Evolutionary conservation across 2,888 invertebrate species (phyloP).

Genomic region (Lasius fuliginosus): DNA sequence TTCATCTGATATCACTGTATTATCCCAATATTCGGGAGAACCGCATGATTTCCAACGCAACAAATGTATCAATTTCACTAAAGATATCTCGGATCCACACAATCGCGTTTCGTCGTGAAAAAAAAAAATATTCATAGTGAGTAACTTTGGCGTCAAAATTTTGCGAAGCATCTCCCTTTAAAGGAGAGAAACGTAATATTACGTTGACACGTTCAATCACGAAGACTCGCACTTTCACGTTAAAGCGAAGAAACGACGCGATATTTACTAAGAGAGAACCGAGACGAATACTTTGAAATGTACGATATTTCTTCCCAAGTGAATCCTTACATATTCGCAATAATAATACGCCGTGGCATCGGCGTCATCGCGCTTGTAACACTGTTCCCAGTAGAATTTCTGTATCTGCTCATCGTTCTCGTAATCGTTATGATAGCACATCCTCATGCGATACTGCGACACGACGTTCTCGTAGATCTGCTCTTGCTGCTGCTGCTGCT

Average conservation of each 20-base stretch:
- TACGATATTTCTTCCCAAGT: slow-evolving; percentile 3
- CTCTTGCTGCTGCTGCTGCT: slow-evolving; percentile 74
- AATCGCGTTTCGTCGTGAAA: neutral
- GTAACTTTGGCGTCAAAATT: neutral
- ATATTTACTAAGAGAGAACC: neutral
- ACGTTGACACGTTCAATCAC: slow-evolving; percentile 2
- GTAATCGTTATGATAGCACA: slow-evolving; percentile 86
- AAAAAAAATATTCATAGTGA: neutral
- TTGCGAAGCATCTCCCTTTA: neutral
- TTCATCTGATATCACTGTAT: neutral
- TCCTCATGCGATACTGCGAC: slow-evolving; percentile 85
- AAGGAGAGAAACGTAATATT: neutral
- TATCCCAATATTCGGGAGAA: neutral
- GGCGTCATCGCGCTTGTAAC: slow-evolving; percentile 83
- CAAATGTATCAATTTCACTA: neutral
- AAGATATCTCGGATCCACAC: neutral
- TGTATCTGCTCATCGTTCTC: slow-evolving; percentile 86
- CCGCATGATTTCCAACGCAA: neutral
- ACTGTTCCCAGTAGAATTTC: slow-evolving; percentile 85
- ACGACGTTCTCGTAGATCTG: slow-evolving; percentile 85
- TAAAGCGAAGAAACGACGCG: neutral
- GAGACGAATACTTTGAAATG: slow-evolving; percentile 49
- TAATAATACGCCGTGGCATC: slow-evolving; percentile 85
- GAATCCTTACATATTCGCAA: slow-evolving; percentile 85
- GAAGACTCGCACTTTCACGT: neutral